These are phyloP conservation scores for Drosophila paramelanica DNA, from an alignment of 2,888 invertebrate genomes.

Conservation along the genomic window DNA sequence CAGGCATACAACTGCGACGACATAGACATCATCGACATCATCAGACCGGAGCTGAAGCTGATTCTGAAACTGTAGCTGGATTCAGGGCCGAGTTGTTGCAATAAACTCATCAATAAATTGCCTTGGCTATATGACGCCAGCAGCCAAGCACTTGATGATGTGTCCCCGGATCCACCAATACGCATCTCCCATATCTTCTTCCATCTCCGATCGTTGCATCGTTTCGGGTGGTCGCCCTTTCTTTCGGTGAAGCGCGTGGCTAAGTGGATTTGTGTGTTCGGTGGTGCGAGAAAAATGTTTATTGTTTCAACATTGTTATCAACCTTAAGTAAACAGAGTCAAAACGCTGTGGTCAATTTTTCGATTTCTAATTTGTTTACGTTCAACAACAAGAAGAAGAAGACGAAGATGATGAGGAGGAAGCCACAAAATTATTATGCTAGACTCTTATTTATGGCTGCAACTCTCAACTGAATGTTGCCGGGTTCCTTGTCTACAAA, in stretches of 20 bases:
- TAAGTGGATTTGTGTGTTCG: constrained; percentile 85
- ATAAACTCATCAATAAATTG: constrained; percentile 85
- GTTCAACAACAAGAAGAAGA: constrained; percentile 22
- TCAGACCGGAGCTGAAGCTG: constrained; percentile 28
- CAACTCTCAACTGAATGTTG: constrained; percentile 67
- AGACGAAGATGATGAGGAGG: not conserved
- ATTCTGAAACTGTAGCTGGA: not conserved
- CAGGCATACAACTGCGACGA: constrained; percentile 49
- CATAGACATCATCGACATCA: constrained; percentile 79
- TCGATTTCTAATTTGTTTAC: constrained; percentile 83
- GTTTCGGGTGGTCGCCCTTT: constrained; percentile 57
- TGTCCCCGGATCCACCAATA: constrained; percentile 28
- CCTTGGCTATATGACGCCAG: constrained; percentile 60
- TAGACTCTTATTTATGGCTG: constrained; percentile 68
- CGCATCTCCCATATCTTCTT: constrained; percentile 3
- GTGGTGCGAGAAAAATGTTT: constrained; percentile 83
- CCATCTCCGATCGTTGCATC: constrained; percentile 9
- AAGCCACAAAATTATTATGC: constrained; percentile 63
- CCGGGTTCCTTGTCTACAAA: constrained; percentile 15
- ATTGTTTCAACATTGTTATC: constrained; percentile 85
- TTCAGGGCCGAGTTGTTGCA: constrained; percentile 59
- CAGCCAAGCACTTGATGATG: constrained; percentile 64
- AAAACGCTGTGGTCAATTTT: constrained; percentile 68
- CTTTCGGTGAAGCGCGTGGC: constrained; percentile 64
- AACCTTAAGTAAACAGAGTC: constrained; percentile 81